These are phyloP conservation scores for Cartodere bifasciata DNA, from an alignment of 2,888 invertebrate genomes.

Conservation along the genomic window DNA sequence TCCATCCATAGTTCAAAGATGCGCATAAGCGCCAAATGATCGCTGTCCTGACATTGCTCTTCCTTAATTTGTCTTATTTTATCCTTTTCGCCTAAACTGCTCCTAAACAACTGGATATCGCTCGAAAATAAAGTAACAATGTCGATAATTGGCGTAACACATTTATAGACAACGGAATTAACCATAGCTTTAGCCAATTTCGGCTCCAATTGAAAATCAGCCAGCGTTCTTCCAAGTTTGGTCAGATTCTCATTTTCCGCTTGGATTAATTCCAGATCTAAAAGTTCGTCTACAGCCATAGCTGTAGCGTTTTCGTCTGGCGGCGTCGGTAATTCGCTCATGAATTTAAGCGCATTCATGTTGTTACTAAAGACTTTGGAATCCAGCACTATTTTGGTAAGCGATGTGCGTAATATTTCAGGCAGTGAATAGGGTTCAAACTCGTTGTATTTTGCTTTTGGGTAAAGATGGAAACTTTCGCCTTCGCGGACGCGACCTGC, in stretches of 20 bases:
- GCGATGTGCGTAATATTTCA: constrained; percentile 46
- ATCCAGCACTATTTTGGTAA: constrained; percentile 43
- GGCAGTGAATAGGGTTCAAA: constrained; percentile 44
- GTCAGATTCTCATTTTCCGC: constrained; percentile 47
- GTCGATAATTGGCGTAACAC: constrained; percentile 39
- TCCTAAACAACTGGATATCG: constrained; percentile 41
- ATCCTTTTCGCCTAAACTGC: constrained; percentile 37
- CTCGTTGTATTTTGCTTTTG: constrained; percentile 37
- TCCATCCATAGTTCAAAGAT: constrained; percentile 42
- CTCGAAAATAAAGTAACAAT: constrained; percentile 37
- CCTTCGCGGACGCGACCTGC: constrained; percentile 56
- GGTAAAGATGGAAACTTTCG: constrained; percentile 44
- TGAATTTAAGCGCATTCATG: constrained; percentile 43
- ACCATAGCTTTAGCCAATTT: constrained; percentile 47
- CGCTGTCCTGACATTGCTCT: constrained; percentile 42
- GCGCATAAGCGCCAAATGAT: constrained; percentile 47
- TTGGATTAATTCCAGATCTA: constrained; percentile 44
- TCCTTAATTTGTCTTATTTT: constrained; percentile 41
- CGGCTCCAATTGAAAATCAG: constrained; percentile 45
- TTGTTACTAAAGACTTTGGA: constrained; percentile 48
- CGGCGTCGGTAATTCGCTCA: constrained; percentile 48
- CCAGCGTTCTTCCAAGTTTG: constrained; percentile 40
- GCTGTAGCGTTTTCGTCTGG: constrained; percentile 41
- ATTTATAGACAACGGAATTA: constrained; percentile 43
- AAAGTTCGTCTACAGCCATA: constrained; percentile 47